These are phyloP conservation scores for Limosa lapponica DNA, from an alignment of 2,797 vertebrate genomes.

Conservation along the genomic window DNA sequence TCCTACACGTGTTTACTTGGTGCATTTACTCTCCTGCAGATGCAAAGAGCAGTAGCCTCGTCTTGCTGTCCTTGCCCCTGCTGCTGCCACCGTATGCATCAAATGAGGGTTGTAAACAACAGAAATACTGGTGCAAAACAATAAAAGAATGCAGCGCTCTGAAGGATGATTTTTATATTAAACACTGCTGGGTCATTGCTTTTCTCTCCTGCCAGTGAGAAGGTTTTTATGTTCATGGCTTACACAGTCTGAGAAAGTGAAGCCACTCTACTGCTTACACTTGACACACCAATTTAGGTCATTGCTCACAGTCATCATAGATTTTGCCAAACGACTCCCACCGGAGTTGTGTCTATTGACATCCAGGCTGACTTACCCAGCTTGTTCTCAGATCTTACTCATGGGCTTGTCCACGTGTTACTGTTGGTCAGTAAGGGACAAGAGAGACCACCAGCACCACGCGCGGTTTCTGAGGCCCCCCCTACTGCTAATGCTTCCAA, in stretches of 20 bases:
- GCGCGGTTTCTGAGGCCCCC: neutral
- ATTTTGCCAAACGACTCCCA: neutral
- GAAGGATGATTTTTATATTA: neutral
- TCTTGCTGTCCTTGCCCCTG: neutral
- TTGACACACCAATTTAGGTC: neutral
- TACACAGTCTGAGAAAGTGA: neutral
- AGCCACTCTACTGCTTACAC: neutral
- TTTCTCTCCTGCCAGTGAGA: neutral
- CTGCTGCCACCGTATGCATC: neutral
- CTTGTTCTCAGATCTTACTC: neutral
- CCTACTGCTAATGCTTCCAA: neutral
- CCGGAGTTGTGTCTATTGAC: neutral
- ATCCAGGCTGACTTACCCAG: neutral
- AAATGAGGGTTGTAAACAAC: neutral
- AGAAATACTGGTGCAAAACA: neutral
- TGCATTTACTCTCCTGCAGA: neutral
- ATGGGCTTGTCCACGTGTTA: neutral
- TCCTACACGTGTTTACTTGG: neutral
- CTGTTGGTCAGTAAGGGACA: neutral
- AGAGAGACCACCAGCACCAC: neutral
- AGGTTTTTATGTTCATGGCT: neutral
- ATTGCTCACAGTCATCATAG: neutral
- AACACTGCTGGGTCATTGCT: neutral
- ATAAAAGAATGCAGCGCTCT: neutral
- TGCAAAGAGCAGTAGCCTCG: neutral